Base-by-base conservation (phyloP, 1,140 invertebrate species). In the Hypsibius dujardini region DNA sequence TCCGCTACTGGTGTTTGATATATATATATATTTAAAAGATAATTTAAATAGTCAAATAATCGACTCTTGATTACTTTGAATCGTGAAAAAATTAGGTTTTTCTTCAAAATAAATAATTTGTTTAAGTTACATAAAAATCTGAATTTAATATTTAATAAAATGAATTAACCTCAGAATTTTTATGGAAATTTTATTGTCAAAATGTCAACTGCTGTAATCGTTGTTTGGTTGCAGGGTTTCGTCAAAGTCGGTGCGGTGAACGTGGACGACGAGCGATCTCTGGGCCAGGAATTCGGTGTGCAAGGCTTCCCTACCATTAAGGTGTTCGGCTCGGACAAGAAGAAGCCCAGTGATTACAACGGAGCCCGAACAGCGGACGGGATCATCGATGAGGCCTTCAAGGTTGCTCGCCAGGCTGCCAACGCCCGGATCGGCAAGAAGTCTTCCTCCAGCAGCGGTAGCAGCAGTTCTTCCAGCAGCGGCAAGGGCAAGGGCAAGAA, bases 251-350 rank as follows among this genome's bases (percentile, higher is more conserved):
- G 91, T 59, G 90, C 89, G 3, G 86, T 97, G 0, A 88, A 98
- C 84, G 89, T 88, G 28, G 92, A 96, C 80, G 85, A 90, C 46
- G 87, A 98, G 76, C 87, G 88, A 76, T 86, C 87, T 28, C 77
- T 97, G 15, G 87, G 86, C 45, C 82, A 85, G 45, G 86, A 87
- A 77, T 97, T 87, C 83, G 86, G 86, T 70, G 86, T 98, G 60
- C 81, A 84, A 76, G 93, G 95, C 71, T 98, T 96, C 78, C 95
- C 95, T 40, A 96, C 94, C 0, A 88, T 98, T 72, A 98, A 98
- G 81, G 87, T 98, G 14, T 97, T 98, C 79, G 88, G 87, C 1
- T 79, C 82, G 0, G 86, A 92, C 78, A 96, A 96, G 79, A 86
- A 87, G 67, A 89, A 87, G 72, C 90, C 92, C 1, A 85, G 85